Conservation (phyloP, 2,113 vertebrate genomes). For the Tyrannus savana region DNA sequence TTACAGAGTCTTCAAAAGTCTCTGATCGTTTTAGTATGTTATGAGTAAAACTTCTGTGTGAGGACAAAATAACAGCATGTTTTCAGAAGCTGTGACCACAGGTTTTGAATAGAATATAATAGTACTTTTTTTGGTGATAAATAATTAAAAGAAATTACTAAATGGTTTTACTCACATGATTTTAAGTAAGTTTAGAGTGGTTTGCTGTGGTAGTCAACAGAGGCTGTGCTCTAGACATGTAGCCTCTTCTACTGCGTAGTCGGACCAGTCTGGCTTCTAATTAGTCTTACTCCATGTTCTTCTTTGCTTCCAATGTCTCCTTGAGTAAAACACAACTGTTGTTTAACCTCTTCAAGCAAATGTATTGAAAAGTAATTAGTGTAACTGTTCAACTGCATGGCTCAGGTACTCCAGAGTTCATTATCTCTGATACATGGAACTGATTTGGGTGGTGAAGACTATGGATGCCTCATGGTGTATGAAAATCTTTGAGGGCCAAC, state of each 20-base stretch:
- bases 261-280: background rate
- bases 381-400: background rate
- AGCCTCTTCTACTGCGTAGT: background rate
- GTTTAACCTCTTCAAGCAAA: background rate
- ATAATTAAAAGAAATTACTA: background rate
- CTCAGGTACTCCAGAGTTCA: background rate
- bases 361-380: background rate
- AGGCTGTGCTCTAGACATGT: background rate
- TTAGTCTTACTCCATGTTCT: background rate
- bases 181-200: background rate
- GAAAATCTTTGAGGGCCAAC: background rate
- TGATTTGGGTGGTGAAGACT: background rate
- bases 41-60: background rate
- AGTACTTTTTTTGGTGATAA: background rate
- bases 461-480: background rate
- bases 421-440: background rate
- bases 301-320: background rate
- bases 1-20: background rate
- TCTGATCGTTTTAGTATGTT: background rate
- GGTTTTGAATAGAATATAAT: background rate
- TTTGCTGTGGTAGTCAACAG: background rate
- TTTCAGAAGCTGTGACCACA: background rate
- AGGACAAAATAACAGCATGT: background rate
- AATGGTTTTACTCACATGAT: background rate
- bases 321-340: background rate